Evolutionary conservation across 2,797 vertebrate genomes (phyloP), one percentile per base, ranked within the genome.

Genomic region (Fistularia tabacaria): DNA sequence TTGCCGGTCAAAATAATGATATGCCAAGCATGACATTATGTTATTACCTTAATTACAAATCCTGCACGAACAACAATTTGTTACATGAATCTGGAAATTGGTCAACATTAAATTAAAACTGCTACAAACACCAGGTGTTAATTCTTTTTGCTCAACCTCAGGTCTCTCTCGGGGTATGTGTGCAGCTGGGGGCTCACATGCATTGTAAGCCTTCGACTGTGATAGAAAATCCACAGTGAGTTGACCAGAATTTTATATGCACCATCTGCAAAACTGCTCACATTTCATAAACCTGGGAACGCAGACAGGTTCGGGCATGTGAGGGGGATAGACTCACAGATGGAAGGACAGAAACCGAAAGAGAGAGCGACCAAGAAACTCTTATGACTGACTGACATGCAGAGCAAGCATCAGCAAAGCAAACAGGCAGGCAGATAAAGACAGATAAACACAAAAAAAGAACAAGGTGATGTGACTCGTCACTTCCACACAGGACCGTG

Each of bases 241-340:
- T 81, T 69, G 65, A 80, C 69, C 76, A 74, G 85, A 85, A 87
- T 84, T 78, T 74, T 77, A 86, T 85, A 85, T 79, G 84, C 79
- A 85, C 78, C 83, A 85, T 87, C 88, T 85, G 82, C 77, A 83
- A 78, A 86, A 81, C 79, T 82, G 84, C 80, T 81, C 77, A 61
- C 78, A 73, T 87, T 87, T 82, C 82, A 83, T 82, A 85, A 88
- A 87, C 81, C 77, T 82, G 85, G 79, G 81, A 81, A 78, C 79
- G 82, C 79, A 71, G 79, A 77, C 65, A 36, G 82, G 84, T 85
- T 85, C 83, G 84, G 80, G 76, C 69, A 71, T 51, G 69, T 83
- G 73, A 80, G 77, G 82, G 67, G 76, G 74, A 81, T 74, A 84
- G 81, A 85, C 80, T 77, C 76, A 77, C 73, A 84, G 78, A 84